Base-by-base conservation (phyloP, 2,888 invertebrate species). In the Diabrotica balteata region DNA sequence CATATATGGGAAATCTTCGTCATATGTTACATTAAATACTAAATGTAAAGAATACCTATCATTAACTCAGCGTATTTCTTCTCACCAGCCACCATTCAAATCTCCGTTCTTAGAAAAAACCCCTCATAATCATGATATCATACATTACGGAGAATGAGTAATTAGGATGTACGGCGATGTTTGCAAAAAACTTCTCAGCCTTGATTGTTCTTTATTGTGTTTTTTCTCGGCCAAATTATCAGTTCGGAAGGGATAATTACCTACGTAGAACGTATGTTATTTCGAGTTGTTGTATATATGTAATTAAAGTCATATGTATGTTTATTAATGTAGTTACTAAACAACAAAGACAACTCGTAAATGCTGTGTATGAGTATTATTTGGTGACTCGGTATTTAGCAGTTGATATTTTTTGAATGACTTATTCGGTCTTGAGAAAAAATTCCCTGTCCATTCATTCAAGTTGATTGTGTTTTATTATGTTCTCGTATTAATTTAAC, bases 1-100 rank as follows among this genome's bases (percentile, higher is more conserved):
- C 66, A 53, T 68, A 70, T 66, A 66, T 70, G 70, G 68, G 70
- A 70, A 70, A 61, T 50, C 45, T 44, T 47, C 68, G 68, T 68
- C 68, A 68, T 65, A 43, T 68, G 68, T 62, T 68, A 62, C 45
- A 17, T 62, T 57, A 46, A 57, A 47, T 17, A n/a, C 47, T 47
- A 43, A 59, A 54, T 46, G 54, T 11, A 52, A 47, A 7, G 10
- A 50, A 61, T 59, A 68, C 64, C 68, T 52, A 61, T 68, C 57
- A 68, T 68, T 67, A 67, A 46, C 8, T 11, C 59, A 9, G 22
- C 32, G 51, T 59, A 62, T 44, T 62, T 59, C 17, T 63, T 63
- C 67, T 44, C 67, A 60, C 54, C 60, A 60, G 45, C 54, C 43
- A 42, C 32, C 55, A 60, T 66, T 66, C 50, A 53, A 59, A 60